Conservation (phyloP, 64 coral and sea anemone species). For the Stichodactyla helianthus region DNA sequence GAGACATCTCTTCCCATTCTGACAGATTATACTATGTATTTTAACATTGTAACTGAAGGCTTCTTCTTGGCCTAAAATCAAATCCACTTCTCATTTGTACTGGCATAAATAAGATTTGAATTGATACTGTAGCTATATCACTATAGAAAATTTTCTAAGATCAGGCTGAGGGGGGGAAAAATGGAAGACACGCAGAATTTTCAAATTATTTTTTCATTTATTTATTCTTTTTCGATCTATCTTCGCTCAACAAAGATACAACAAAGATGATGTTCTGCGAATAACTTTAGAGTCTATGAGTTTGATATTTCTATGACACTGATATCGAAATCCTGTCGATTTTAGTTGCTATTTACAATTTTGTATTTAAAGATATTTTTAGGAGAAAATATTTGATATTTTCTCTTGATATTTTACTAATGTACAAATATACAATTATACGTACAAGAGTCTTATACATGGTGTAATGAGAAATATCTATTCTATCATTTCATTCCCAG, state of each 20-base stretch:
- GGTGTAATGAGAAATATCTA: neutral
- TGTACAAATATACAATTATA: constrained; percentile 4
- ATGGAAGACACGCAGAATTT: neutral
- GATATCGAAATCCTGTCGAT: constrained; percentile 5
- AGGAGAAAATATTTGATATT: no score
- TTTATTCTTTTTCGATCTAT: neutral
- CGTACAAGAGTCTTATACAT: neutral
- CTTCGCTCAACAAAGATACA: constrained; percentile 21
- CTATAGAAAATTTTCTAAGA: neutral
- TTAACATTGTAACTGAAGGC: no score
- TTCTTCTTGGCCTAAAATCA: no score
- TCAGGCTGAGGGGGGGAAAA: neutral
- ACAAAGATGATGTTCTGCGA: neutral
- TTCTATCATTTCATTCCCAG: neutral
- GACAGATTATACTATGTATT: no score
- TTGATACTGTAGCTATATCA: no score
- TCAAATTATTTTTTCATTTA: neutral
- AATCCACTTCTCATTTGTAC: no score
- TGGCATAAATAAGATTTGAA: no score
- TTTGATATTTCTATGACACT: neutral
- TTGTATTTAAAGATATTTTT: neutral
- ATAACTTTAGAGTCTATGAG: neutral
- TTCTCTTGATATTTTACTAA: neutral
- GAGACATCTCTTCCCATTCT: no score
- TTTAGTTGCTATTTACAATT: neutral